phyloP scores from a whole-genome alignment of 2,797 vertebrate species.

The Chrosomus eos region DNA sequence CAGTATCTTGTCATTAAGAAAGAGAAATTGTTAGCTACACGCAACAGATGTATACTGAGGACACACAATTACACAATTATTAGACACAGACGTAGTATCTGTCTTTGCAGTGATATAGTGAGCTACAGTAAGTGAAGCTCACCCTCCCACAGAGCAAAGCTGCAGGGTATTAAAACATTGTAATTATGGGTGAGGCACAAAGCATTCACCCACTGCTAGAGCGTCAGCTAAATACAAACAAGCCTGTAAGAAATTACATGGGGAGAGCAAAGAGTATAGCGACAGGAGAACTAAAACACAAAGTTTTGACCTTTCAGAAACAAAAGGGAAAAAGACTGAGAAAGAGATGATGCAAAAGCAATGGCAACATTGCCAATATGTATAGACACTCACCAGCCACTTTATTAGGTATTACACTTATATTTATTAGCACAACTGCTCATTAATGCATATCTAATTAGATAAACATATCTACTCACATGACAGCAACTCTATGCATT shows the following conservation, averaged over 20 bases:
- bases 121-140: slow-evolving; percentile 45
- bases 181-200: slow-evolving; percentile 62
- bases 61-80: slow-evolving; percentile 13
- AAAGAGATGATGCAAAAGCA: not conserved
- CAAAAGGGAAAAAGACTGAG: not conserved
- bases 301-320: slow-evolving; percentile 25
- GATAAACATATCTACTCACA: too few relatives aligned
- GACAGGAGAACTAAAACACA: not conserved
- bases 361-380: not conserved
- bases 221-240: slow-evolving; percentile 61
- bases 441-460: too few relatives aligned
- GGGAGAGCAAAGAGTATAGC: slow-evolving; percentile 13
- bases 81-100: slow-evolving; percentile 2
- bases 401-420: too few relatives aligned
- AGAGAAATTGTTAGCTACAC: slow-evolving; percentile 3
- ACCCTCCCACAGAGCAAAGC: slow-evolving; percentile 26
- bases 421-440: too few relatives aligned
- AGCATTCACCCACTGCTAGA: slow-evolving; percentile 44
- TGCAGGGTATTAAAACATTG: slow-evolving; percentile 41
- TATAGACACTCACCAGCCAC: too few relatives aligned
- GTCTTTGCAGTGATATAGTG: slow-evolving; percentile 21
- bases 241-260: slow-evolving; percentile 57
- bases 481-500: too few relatives aligned
- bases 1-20: not conserved
- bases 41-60: not conserved